Evolutionary conservation across 2,113 vertebrate genomes (phyloP), one percentile per base, ranked within the genome.

Genomic region (Lamprotornis superbus): DNA sequence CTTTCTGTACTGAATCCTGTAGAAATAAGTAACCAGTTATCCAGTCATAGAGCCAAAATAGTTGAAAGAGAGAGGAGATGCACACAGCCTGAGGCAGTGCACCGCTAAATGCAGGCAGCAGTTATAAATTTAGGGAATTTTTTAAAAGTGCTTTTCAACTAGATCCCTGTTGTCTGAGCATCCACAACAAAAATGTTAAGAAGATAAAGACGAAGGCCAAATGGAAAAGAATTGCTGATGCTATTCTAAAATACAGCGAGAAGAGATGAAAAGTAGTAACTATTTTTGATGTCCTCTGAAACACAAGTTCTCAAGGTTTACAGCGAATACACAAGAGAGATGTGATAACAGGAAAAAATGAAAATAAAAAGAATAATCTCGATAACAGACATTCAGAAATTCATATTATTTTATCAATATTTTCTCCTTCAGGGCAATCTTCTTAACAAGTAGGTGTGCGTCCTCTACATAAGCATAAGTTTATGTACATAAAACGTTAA

Each of bases 61-160:
- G 4, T 22, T 83, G 42, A 80, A 87, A 87, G 53, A 18, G 0
- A 52, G 10, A 24, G 14, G 28, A 52, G 15, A 60, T 4, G 11
- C 8, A 46, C 40, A 57, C 9, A 47, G 16, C 5, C 33, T 17
- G 8, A 46, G 18, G 27, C 19, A 64, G 21, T 5, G 3, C 22
- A 53, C 13, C 0, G 0, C 11, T 59, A 53, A 33, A 12, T 22
- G 12, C 37, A 61, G 11, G 15, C 16, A 56, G 21, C 18, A 53
- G 17, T 47, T 83, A 60, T 3, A 75, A 65, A 35, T 35, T 9
- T 5, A 57, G 5, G 7, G 11, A 24, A 35, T 44, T 83, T 87
- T 77, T 56, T 0, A 20, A 50, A 80, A 80, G 39, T 81, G 30
- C 3, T 92, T 64, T 81, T 69, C 46, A 61, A 5, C 22, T 80